Percentiles rank a stretch among this genome's conserved stretches.
Evolutionary conservation across 2,113 vertebrate genomes (phyloP).

Genomic region (Girardinichthys multiradiatus): DNA sequence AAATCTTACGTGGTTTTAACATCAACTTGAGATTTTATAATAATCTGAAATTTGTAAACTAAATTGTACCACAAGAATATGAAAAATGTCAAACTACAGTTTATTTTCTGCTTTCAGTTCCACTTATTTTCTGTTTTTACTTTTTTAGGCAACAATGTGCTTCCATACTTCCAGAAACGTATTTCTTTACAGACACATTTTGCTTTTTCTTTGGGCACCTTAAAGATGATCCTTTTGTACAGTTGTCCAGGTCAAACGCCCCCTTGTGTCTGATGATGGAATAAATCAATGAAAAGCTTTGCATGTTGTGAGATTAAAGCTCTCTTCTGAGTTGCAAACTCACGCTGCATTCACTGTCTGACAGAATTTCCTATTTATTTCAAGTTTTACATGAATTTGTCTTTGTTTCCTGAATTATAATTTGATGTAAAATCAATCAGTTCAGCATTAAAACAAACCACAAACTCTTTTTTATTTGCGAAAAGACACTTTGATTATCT

Average conservation of each 20-base stretch:
- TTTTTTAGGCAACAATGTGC: background rate
- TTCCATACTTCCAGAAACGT: background rate
- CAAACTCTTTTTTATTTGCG: background rate
- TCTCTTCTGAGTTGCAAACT: too few species aligned
- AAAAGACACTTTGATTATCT: constrained; percentile 26
- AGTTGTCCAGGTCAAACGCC: background rate
- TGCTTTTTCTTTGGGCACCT: background rate
- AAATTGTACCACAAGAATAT: too few species aligned
- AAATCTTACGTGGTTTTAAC: too few species aligned
- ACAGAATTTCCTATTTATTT: too few species aligned
- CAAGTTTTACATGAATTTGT: background rate
- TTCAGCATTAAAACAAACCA: background rate
- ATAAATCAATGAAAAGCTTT: background rate
- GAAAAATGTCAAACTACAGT: background rate
- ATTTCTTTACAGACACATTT: background rate
- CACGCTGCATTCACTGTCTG: too few species aligned
- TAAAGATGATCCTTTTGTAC: background rate
- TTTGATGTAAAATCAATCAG: background rate
- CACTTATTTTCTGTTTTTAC: background rate
- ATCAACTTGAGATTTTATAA: too few species aligned
- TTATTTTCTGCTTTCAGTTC: background rate
- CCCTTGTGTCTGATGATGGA: background rate
- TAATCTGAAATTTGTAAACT: too few species aligned
- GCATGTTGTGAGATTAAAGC: background rate
- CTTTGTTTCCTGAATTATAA: too few species aligned